phyloP scores from a whole-genome alignment of 2,113 vertebrate species.

The Antechinus stuartii region DNA sequence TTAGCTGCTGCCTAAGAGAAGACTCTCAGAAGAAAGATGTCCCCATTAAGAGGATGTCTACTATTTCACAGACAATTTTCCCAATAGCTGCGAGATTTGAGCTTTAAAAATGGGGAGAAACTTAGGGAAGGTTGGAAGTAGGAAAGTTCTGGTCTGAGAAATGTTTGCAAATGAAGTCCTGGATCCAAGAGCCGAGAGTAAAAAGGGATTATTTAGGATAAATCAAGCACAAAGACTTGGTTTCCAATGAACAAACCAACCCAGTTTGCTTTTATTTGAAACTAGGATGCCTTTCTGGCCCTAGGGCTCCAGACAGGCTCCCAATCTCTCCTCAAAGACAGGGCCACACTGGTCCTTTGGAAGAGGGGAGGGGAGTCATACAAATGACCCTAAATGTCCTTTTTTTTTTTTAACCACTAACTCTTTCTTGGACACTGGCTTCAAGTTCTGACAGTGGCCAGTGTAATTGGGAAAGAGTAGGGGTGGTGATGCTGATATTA shows the following conservation, averaged over 20 bases:
- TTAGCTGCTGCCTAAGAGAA: neutral
- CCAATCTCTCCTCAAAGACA: neutral
- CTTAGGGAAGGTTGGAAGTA: neutral
- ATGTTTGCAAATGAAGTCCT: too few species aligned
- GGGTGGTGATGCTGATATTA: neutral
- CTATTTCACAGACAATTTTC: neutral
- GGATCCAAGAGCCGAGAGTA: neutral
- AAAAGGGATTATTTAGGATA: neutral
- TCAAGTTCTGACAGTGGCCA: conserved; percentile 32
- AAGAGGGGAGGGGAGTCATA: neutral
- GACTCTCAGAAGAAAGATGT: neutral
- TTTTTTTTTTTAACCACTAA: neutral
- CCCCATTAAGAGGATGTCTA: neutral
- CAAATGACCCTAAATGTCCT: neutral
- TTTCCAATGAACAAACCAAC: neutral
- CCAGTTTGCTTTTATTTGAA: neutral
- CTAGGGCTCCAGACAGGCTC: neutral
- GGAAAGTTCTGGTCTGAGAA: neutral
- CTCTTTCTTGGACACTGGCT: neutral
- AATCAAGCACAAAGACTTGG: neutral
- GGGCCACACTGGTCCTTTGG: conserved; percentile 7
- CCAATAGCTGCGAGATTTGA: neutral
- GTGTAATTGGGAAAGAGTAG: neutral
- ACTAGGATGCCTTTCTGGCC: neutral
- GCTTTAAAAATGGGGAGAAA: neutral